Base-by-base conservation (phyloP, 2,888 invertebrate species). In the Catocala nupta region DNA sequence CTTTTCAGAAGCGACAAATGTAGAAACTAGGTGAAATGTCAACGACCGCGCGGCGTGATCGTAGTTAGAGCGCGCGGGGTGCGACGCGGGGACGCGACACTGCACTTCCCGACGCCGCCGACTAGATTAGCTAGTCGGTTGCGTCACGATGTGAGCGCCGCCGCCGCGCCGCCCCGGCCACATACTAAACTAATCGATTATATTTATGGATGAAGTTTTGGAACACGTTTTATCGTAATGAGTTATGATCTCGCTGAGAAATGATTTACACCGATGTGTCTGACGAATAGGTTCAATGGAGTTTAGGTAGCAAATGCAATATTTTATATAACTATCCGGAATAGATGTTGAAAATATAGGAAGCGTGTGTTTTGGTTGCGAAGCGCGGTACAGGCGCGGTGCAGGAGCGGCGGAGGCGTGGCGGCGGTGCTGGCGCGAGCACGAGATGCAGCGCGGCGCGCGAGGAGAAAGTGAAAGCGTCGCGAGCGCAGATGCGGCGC, bases 121-220 rank as follows among this genome's bases (percentile, higher is more conserved):
- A 91, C 93, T 93, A 93, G 93, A 93, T 94, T 94, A 94, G 92
- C 90, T 92, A 93, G 92, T 88, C 88, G 90, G 91, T 93, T 93
- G 92, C 93, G 93, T 94, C 93, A 93, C 90, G 83, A 89, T 81
- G 85, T 80, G 86, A 90, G 87, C 86, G 84, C 84, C 81, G 78
- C 80, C 70, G 82, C 62, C 55, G 65, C 77, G 82, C 62, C 59
- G 62, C 81, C 81, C 84, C 82, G 81, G 82, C 82, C 83, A 81
- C 78, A 82, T 84, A 80, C 81, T 81, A 81, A 86, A 85, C 82
- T 83, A 82, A 86, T 84, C 81, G 85, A 83, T 83, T 81, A 81
- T 76, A 81, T 73, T 75, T 71, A 81, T 81, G 73, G 73, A 78
- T 69, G 67, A 78, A 70, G 70, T 77, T 73, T 73, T 68, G 42